These are phyloP conservation scores for Shinisaurus crocodilurus DNA, from an alignment of 2,113 vertebrate species.

Conservation along the genomic window DNA sequence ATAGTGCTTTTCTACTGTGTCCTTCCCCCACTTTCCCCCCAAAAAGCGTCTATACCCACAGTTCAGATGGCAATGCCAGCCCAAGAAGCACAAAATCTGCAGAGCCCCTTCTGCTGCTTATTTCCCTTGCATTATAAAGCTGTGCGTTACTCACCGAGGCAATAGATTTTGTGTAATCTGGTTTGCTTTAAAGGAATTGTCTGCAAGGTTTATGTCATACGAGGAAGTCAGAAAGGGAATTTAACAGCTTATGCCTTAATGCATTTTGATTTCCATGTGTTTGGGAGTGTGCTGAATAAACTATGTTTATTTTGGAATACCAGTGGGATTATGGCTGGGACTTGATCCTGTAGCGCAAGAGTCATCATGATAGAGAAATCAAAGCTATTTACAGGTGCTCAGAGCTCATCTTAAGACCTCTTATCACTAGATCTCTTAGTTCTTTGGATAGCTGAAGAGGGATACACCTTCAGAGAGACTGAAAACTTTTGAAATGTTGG, in stretches of 20 bases:
- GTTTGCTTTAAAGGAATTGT: slow-evolving; percentile 13
- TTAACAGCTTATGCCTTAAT: not conserved
- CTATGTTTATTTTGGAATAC: slow-evolving; percentile 40
- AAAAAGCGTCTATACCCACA: slow-evolving; percentile 41
- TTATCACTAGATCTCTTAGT: not conserved
- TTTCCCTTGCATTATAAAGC: slow-evolving; percentile 21
- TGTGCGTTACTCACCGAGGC: not conserved
- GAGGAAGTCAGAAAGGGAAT: not conserved
- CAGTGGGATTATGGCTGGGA: slow-evolving; percentile 14
- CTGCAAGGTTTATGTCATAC: slow-evolving; percentile 6
- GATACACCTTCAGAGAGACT: not conserved
- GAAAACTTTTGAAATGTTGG: not conserved
- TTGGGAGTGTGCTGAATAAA: slow-evolving; percentile 6
- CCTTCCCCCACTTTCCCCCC: slow-evolving; percentile 40
- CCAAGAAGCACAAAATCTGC: slow-evolving; percentile 34
- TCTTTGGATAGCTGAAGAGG: slow-evolving; percentile 1
- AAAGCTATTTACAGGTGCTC: slow-evolving; percentile 13
- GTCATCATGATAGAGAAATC: fast-evolving
- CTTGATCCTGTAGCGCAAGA: slow-evolving; percentile 34
- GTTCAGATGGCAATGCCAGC: slow-evolving; percentile 11
- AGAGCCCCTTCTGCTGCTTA: slow-evolving; percentile 2
- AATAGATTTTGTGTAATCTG: not conserved
- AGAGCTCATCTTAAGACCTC: slow-evolving; percentile 30
- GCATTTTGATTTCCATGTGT: slow-evolving; percentile 3
- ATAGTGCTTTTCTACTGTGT: slow-evolving; percentile 60